Evolutionary conservation across 2,888 invertebrate genomes (phyloP).

Genomic region (Caenorhabditis sp.): DNA sequence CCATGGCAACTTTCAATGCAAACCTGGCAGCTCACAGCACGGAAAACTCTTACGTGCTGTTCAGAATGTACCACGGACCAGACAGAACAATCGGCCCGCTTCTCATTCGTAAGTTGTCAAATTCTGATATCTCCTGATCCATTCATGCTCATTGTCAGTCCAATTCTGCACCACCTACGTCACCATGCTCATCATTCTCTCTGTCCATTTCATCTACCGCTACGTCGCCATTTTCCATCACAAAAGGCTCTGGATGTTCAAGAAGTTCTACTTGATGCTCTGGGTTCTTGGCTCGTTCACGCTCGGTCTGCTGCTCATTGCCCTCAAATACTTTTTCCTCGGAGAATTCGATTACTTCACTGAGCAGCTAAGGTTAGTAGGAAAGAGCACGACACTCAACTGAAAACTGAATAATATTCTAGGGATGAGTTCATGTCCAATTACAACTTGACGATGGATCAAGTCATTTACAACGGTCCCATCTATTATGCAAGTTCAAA

Average conservation of each 20-base stretch:
- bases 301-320: conserved; percentile 27
- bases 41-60: conserved; percentile 40
- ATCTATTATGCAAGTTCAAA: conserved; percentile 37
- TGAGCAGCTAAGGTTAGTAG: conserved; percentile 29
- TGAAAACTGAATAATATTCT: not conserved
- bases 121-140: too few relatives aligned
- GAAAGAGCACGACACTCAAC: too few relatives aligned
- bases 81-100: conserved; percentile 47
- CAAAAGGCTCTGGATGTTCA: conserved; percentile 36
- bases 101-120: conserved; percentile 49
- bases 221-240: conserved; percentile 36
- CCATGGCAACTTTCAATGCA: conserved; percentile 20
- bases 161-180: conserved; percentile 59
- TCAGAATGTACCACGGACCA: conserved; percentile 48
- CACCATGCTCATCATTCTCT: conserved; percentile 44
- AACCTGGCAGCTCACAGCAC: conserved; percentile 54
- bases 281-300: conserved; percentile 38
- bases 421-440: conserved; percentile 27
- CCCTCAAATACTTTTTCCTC: conserved; percentile 49
- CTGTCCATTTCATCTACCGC: conserved; percentile 53
- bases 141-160: too few relatives aligned
- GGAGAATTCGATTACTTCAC: conserved; percentile 47
- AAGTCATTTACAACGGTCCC: conserved; percentile 50
- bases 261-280: conserved; percentile 17
- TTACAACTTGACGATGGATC: conserved; percentile 51